These are phyloP conservation scores for Polypterus senegalus DNA, from an alignment of 2,113 vertebrate genomes.

Conservation along the genomic window DNA sequence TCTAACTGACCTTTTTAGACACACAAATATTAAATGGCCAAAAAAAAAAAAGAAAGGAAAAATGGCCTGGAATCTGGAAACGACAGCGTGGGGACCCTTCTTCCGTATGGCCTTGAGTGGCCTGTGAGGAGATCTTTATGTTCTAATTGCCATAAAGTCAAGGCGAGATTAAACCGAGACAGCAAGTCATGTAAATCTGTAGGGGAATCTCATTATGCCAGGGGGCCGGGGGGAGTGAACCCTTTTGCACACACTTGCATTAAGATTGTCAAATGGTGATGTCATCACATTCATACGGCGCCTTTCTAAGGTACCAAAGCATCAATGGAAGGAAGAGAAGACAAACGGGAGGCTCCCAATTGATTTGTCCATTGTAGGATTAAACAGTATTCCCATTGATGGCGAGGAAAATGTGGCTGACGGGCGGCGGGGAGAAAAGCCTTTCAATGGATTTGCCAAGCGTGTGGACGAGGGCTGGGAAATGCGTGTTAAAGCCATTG, in stretches of 20 bases:
- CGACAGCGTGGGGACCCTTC: no score
- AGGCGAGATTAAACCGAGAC: no score
- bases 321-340: conserved; percentile 30
- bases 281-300: conserved; percentile 54
- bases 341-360: conserved; percentile 39
- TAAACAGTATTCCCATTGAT: conserved; percentile 45
- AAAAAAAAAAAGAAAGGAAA: no score
- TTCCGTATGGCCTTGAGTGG: no score
- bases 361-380: conserved; percentile 37
- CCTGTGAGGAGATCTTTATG: no score
- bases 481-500: conserved; percentile 42
- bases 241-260: conserved; percentile 4
- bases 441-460: conserved; percentile 36
- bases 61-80: no score
- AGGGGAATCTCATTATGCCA: no score
- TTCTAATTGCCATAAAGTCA: no score
- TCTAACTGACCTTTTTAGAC: no score
- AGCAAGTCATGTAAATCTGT: no score
- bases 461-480: conserved; percentile 27
- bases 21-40: no score
- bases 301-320: conserved; percentile 34
- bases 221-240: no score
- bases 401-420: conserved; percentile 40
- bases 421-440: conserved; percentile 33
- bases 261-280: conserved; percentile 27